These are phyloP conservation scores for Beroe forskalii DNA, from an alignment of 37 sponge, comb jelly and placozoan genomes.

Conservation along the genomic window DNA sequence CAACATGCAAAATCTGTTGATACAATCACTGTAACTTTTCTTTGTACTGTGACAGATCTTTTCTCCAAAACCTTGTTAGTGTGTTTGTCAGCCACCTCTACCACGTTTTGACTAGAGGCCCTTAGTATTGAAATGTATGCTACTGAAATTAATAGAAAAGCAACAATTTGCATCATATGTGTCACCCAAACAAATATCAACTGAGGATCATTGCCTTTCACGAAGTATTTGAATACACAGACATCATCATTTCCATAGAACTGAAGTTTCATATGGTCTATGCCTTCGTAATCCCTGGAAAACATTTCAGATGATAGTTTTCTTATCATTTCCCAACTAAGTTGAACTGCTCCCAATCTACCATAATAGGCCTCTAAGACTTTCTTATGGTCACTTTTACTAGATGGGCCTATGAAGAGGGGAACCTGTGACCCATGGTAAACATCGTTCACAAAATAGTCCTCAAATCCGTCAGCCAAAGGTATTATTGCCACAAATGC, in stretches of 20 bases:
- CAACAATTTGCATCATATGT: not conserved
- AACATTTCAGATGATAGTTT: not conserved
- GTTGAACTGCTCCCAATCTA: not conserved
- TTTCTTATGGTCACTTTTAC: not conserved
- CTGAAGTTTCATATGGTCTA: not conserved
- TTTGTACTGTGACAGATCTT: not conserved
- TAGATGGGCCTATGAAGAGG: not conserved
- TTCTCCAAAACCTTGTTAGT: not conserved
- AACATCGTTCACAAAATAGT: not conserved
- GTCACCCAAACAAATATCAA: not conserved
- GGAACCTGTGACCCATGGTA: not conserved
- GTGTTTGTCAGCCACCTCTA: not conserved
- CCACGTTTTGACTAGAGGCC: not conserved
- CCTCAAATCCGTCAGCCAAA: not conserved
- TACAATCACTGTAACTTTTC: not conserved
- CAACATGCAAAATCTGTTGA: not conserved
- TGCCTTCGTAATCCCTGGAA: not conserved
- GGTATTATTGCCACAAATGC: not conserved
- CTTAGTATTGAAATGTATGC: not conserved
- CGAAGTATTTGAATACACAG: constrained; percentile 26
- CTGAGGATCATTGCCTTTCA: constrained; percentile 31
- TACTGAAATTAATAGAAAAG: not conserved
- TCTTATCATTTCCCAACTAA: not conserved
- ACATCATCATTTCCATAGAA: constrained; percentile 21
- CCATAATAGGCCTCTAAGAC: constrained; percentile 29